Evolutionary conservation across 2,888 invertebrate genomes (phyloP), one percentile per base, ranked within the genome.

Genomic region (Balanococcus diminutus): DNA sequence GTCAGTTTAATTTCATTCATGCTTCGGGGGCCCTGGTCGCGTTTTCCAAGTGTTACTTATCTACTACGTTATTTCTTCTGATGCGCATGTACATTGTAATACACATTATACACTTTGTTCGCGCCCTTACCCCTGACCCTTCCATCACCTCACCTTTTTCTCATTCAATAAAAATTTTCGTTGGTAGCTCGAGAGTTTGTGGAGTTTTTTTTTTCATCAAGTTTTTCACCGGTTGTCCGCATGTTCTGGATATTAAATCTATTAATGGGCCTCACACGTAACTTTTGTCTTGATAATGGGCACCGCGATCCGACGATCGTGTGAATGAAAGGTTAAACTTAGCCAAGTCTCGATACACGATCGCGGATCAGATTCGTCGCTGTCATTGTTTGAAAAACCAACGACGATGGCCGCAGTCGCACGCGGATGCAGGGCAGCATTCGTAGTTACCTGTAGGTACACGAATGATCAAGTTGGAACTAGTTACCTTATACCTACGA

Each of bases 1-100:
- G 75, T 79, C 75, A 79, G 75, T 79, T 79, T 79, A 79, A 79
- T 79, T 79, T 79, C 75, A 79, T 79, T 79, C 75, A 79, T 79
- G 75, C 75, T 79, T 79, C 75, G 75, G 75, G 75, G 75, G 75
- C 75, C 75, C 36, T 79, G 32, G 36, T 36, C 75, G 32, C 75
- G 75, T 56, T 36, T 36, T 56, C 56, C 8, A 22, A 56, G 22
- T 56, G 51, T 51, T 51, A 56, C 19, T 22, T 56, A 14, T 46
- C 46, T 56, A 19, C 2, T 56, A 1, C 22, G n/a, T 4, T 56
- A 56, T n/a, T 8, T 4, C 36, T n/a, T n/a, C n/a, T n/a, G 36
- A 36, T 56, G 6, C 22, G 56, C 8, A n/a, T 31, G 16, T 6
- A 72, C 36, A 36, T 36, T 36, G 36, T 6, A 8, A 36, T 36